phyloP scores from a whole-genome alignment of 2,888 invertebrate genomes.

The Caenorhabditis sp. region DNA sequence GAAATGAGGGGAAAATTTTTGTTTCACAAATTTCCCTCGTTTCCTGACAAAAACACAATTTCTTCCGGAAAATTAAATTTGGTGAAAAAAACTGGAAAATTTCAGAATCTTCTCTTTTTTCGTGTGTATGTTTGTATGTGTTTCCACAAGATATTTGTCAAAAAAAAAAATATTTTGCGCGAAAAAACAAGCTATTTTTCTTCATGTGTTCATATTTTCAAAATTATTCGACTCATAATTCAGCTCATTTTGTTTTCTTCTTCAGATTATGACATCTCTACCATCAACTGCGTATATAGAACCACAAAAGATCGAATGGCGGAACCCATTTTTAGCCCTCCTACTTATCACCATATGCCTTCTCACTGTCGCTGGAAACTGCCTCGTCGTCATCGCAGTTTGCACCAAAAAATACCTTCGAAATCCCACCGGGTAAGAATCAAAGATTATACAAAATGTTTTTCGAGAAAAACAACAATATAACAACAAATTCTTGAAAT shows the following conservation, averaged over 20 bases:
- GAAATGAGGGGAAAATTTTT: not conserved
- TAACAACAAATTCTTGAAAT: too few species aligned
- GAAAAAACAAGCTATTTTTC: not conserved
- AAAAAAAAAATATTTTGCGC: not conserved
- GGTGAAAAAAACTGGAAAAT: not conserved
- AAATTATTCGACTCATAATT: not conserved
- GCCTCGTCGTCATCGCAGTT: constrained; percentile 91
- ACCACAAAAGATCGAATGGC: constrained; percentile 56
- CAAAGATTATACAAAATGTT: not conserved
- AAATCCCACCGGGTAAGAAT: constrained; percentile 83
- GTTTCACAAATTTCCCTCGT: not conserved
- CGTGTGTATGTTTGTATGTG: too few species aligned
- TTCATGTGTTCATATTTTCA: not conserved
- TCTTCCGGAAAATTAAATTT: not conserved
- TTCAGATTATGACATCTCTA: not conserved
- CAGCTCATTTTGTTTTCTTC: not conserved
- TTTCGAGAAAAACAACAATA: not conserved
- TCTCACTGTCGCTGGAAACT: constrained; percentile 92
- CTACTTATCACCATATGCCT: constrained; percentile 86
- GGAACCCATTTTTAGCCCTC: constrained; percentile 75
- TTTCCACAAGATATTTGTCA: too few species aligned
- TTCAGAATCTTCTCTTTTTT: too few species aligned
- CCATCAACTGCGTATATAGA: not conserved
- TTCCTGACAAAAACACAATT: not conserved
- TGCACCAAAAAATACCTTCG: constrained; percentile 90